Conservation (phyloP, 2,888 invertebrate species). For the Scaptodrosophila latifasciaeformis region DNA sequence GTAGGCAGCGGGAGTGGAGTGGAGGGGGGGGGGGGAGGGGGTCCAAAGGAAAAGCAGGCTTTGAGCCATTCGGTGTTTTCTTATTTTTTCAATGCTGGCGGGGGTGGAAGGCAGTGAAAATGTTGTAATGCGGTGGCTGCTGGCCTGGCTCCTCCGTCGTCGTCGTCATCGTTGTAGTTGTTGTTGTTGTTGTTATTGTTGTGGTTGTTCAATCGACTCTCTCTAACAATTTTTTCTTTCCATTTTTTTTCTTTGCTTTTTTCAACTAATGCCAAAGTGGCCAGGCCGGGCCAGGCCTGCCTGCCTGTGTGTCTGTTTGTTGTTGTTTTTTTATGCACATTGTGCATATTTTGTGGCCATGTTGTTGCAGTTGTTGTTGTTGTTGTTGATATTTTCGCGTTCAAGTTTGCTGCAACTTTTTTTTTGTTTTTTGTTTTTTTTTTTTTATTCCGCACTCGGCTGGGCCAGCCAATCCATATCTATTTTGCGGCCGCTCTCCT, state of each 20-base stretch:
- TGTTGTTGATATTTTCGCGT: constrained; percentile 3
- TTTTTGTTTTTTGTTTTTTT: background rate
- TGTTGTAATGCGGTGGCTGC: constrained; percentile 59
- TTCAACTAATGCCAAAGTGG: constrained; percentile 14
- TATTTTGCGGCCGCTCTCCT: background rate
- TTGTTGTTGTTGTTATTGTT: constrained; percentile 8
- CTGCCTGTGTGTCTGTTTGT: background rate
- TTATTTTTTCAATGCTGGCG: no score
- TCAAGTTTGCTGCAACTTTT: constrained; percentile 27
- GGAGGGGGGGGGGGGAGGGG: constrained; percentile 7
- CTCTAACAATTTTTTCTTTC: constrained; percentile 19
- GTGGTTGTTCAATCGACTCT: constrained; percentile 32
- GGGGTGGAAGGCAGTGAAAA: constrained; percentile 45
- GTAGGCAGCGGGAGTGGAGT: constrained; percentile 5
- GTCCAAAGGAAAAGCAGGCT: no score
- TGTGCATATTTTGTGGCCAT: constrained; percentile 6
- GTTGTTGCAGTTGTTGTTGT: constrained; percentile 7
- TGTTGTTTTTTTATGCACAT: background rate
- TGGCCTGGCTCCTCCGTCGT: no score
- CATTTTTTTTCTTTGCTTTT: constrained; percentile 13
- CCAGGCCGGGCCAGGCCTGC: no score
- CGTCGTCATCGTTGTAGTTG: constrained; percentile 17
- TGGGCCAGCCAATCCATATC: background rate
- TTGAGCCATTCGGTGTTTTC: no score
- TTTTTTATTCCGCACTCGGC: constrained; percentile 17